Evolutionary conservation across 1,140 invertebrate species (phyloP).

Genomic region (Drosophila kikkawai): DNA sequence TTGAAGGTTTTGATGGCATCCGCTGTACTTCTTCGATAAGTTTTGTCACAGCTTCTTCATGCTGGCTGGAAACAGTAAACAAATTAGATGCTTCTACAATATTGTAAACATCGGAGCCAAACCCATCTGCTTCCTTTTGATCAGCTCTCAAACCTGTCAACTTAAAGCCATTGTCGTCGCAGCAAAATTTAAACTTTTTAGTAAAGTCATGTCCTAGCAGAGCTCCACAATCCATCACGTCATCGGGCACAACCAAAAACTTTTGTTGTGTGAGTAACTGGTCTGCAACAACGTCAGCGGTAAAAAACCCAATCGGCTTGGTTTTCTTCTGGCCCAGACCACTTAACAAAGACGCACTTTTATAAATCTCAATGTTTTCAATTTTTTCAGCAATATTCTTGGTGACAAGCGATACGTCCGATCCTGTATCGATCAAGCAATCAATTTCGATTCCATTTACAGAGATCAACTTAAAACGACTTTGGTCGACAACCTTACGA

Average conservation of each 20-base stretch:
- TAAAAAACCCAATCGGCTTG: no score
- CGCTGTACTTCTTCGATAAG: no score
- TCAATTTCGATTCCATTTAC: background rate
- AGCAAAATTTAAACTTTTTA: background rate
- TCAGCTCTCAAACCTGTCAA: background rate
- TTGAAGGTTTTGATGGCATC: no score
- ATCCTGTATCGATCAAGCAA: background rate
- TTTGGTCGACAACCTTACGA: background rate
- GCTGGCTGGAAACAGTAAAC: no score
- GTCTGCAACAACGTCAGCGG: no score
- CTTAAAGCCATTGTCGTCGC: background rate
- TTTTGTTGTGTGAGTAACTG: background rate
- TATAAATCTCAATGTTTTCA: background rate
- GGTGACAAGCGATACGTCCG: background rate
- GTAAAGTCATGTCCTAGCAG: background rate
- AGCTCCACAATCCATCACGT: background rate
- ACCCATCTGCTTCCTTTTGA: no score
- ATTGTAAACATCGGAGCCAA: background rate
- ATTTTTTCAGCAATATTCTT: background rate
- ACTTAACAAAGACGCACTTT: background rate
- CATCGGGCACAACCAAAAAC: background rate
- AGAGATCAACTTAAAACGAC: background rate
- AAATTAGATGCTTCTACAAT: no score
- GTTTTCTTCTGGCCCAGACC: background rate
- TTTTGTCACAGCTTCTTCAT: no score